phyloP scores from a whole-genome alignment of 2,797 vertebrate species.

The Bufotes viridis region DNA sequence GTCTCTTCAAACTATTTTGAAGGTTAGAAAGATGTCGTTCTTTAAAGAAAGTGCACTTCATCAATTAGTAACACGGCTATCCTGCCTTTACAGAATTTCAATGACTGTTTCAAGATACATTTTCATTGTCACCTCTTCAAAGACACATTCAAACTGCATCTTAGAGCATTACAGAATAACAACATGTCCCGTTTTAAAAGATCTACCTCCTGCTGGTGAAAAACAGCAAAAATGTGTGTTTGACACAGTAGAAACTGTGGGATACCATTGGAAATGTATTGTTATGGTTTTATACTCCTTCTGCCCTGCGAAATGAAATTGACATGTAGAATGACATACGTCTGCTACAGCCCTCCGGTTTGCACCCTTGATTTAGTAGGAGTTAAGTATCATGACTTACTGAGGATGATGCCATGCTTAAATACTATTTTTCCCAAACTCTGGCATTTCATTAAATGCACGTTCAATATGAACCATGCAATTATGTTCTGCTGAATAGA shows the following conservation, averaged over 20 bases:
- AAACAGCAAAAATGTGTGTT: neutral
- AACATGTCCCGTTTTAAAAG: neutral
- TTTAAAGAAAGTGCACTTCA: neutral
- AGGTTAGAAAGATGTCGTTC: neutral
- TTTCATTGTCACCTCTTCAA: slow-evolving; percentile 6
- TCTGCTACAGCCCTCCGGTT: neutral
- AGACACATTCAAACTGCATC: neutral
- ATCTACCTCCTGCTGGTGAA: slow-evolving; percentile 7
- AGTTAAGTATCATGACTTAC: slow-evolving; percentile 15
- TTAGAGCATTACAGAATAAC: slow-evolving; percentile 11
- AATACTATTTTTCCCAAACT: slow-evolving; percentile 44
- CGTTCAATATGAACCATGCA: slow-evolving; percentile 11
- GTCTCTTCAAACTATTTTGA: neutral
- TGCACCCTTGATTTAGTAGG: neutral
- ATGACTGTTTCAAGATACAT: neutral
- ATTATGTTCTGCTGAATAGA: slow-evolving; percentile 39
- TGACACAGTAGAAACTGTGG: neutral
- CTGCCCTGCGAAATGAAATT: slow-evolving; percentile 10
- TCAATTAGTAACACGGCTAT: neutral
- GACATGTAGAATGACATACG: neutral
- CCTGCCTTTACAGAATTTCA: neutral
- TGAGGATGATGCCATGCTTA: slow-evolving; percentile 25
- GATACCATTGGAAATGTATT: slow-evolving; percentile 4
- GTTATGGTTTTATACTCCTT: neutral
- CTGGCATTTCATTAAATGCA: slow-evolving; percentile 33